Base-by-base conservation (phyloP, 1,140 invertebrate species). In the Hirudo medicinalis region DNA sequence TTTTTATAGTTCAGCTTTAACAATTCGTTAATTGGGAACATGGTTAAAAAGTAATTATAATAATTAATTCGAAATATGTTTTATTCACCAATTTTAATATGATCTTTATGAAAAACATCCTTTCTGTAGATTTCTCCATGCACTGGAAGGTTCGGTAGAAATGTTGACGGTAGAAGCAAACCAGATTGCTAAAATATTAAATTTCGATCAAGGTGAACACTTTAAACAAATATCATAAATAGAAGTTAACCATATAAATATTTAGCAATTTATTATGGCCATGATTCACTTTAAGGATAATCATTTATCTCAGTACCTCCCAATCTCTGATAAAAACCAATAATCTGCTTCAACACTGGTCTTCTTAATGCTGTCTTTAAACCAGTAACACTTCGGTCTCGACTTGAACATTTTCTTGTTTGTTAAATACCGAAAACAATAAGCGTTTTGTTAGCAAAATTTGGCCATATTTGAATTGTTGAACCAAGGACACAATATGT, bases 121-220 rank as follows among this genome's bases (percentile, higher is more conserved):
- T 63, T 32, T 63, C 57, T 22, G 57, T 63, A 15, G 57, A 63
- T n/a, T 63, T 63, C 20, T 63, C 57, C 57, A 63, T 63, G 57
- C 57, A 63, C 11, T 63, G 57, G 20, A 63, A 63, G 22, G 57
- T 63, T 63, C 57, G 57, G 20, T 15, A 63, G 57, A 63, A 63
- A 63, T 63, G 57, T 32, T 63, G 57, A n/a, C 57, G 57, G 19
- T 63, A 63, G 57, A 63, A 63, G 20, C 57, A 63, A 22, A 63
- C 29, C 15, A 63, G 57, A 32, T 63, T 22, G 29, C 57, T 63
- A 63, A n/a, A 63, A 32, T 13, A 63, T 4, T 22, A 32, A 63
- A 22, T 63, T 63, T 25, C 19, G 19, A 25, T 63, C 0, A 63
- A 63, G 29, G 19, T 11, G 57, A 20, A 2, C 9, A 20, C 2